phyloP scores from a whole-genome alignment of 2,888 invertebrate genomes.

The Nomada goodeniana region DNA sequence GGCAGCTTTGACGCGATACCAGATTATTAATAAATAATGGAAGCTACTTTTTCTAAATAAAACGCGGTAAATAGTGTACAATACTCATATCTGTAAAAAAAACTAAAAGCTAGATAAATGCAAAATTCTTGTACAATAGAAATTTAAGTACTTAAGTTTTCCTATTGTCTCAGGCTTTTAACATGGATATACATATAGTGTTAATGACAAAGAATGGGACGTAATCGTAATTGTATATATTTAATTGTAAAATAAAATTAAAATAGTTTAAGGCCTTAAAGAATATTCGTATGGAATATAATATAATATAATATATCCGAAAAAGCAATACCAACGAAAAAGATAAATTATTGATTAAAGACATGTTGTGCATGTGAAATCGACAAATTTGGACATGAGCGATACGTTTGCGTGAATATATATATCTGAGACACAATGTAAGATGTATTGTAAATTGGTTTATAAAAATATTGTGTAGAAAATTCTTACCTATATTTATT shows the following conservation, averaged over 20 bases:
- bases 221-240: constrained; percentile 27
- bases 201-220: background rate
- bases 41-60: background rate
- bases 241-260: constrained; percentile 24
- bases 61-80: background rate
- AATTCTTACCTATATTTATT: too few species aligned
- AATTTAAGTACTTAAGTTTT: constrained; percentile 8
- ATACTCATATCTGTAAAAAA: constrained; percentile 29
- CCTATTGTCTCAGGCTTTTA: background rate
- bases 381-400: too few species aligned
- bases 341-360: too few species aligned
- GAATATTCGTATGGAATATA: background rate
- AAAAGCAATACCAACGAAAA: background rate
- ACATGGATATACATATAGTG: background rate
- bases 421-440: too few species aligned
- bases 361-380: too few species aligned
- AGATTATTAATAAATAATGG: constrained; percentile 16
- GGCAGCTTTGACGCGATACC: constrained; percentile 71
- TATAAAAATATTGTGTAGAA: too few species aligned
- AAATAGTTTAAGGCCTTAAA: constrained; percentile 1
- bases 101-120: background rate
- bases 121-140: background rate
- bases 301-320: background rate
- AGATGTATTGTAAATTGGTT: too few species aligned
- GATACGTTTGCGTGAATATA: too few species aligned